Evolutionary conservation across 30 jellyfish, hydroid and myxozoan genomes (phyloP).

Genomic region (Hydra vulgaris): DNA sequence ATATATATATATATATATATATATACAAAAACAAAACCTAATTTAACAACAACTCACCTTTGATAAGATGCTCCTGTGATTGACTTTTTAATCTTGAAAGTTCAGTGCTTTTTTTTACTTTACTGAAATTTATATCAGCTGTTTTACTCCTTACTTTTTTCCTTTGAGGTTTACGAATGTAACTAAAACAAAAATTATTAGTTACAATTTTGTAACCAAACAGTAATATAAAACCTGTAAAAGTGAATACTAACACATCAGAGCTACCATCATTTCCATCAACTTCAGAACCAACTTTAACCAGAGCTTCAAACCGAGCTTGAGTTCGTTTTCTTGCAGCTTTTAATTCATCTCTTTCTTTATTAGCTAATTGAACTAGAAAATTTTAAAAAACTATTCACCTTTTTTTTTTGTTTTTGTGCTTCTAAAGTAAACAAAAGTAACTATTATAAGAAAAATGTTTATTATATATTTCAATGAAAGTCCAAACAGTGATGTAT

Average conservation of each 20-base stretch:
- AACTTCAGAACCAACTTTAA: slow-evolving; percentile 60
- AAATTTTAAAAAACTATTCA: neutral
- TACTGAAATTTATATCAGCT: neutral
- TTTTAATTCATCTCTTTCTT: slow-evolving; percentile 44
- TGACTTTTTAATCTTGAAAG: neutral
- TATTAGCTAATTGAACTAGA: neutral
- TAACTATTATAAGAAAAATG: too few relatives aligned
- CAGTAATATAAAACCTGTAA: too few relatives aligned
- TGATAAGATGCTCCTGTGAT: neutral
- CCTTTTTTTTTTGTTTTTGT: neutral
- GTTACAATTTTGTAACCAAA: too few relatives aligned
- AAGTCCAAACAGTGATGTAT: too few relatives aligned
- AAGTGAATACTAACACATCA: neutral
- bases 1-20: too few relatives aligned
- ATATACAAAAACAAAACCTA: too few relatives aligned
- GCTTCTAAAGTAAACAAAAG: too few relatives aligned
- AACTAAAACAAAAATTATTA: too few relatives aligned
- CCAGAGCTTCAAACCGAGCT: slow-evolving; percentile 68
- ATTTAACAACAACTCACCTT: neutral
- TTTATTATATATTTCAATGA: too few relatives aligned
- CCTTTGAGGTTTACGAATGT: neutral
- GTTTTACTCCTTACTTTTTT: neutral
- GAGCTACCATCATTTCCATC: slow-evolving; percentile 24
- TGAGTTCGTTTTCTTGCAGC: slow-evolving; percentile 80
- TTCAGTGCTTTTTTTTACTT: neutral